A percentile compares a stretch with the other conserved stretches of the same genome.
Evolutionary conservation across 2,888 invertebrate genomes (phyloP).

Genomic region (Encarsia formosa): DNA sequence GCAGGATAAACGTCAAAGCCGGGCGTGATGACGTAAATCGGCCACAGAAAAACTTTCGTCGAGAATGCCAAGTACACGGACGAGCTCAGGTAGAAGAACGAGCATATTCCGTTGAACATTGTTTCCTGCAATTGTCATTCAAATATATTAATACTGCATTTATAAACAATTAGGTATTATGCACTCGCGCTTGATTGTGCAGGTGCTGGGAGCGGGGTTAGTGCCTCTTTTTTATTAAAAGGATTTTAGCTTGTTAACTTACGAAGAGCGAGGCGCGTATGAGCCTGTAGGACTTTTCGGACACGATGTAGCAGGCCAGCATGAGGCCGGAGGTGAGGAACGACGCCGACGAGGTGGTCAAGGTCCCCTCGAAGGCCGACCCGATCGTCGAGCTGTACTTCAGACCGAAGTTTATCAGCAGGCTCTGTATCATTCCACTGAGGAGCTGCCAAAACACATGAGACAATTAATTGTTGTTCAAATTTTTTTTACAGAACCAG

Average conservation of each 20-base stretch:
- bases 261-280: constrained; percentile 81
- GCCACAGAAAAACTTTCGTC: constrained; percentile 72
- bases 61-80: constrained; percentile 77
- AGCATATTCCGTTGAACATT: constrained; percentile 72
- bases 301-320: constrained; percentile 73
- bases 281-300: constrained; percentile 69
- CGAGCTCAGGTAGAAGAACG: constrained; percentile 73
- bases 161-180: no score
- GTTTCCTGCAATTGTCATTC: constrained; percentile 61
- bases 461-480: background rate
- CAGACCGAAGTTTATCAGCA: constrained; percentile 74
- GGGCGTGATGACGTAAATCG: constrained; percentile 69
- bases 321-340: constrained; percentile 73
- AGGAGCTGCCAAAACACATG: constrained; percentile 57
- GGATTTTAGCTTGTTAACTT: constrained; percentile 52
- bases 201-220: no score
- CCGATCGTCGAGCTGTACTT: constrained; percentile 71
- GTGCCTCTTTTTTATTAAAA: no score
- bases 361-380: constrained; percentile 73
- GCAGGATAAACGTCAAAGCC: constrained; percentile 82
- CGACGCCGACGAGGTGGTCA: constrained; percentile 77
- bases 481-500: no score
- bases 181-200: background rate
- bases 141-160: background rate
- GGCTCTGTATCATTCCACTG: constrained; percentile 77